Evolutionary conservation across 2,888 invertebrate genomes (phyloP).

Genomic region (Eilema caniola): DNA sequence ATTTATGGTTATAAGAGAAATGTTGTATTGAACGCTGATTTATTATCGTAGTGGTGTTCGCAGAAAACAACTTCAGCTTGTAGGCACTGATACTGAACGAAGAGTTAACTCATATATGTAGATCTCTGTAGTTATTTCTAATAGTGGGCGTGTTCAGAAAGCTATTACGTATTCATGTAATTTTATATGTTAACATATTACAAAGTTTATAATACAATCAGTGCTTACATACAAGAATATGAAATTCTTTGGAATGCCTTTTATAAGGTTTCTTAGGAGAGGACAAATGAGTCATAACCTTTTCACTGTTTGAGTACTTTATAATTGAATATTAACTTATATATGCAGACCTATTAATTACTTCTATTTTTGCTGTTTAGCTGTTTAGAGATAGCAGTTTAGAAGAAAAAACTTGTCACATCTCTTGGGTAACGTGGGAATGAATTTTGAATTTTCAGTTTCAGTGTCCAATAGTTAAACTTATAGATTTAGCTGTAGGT

Average conservation of each 20-base stretch:
- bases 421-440: no score
- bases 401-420: no score
- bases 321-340: neutral
- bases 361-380: no score
- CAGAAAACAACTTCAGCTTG: neutral
- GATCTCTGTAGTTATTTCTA: neutral
- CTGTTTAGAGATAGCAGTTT: no score
- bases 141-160: slow-evolving; percentile 10
- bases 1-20: neutral
- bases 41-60: neutral
- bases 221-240: neutral
- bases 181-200: slow-evolving; percentile 13
- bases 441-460: neutral
- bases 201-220: slow-evolving; percentile 9
- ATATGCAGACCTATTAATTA: no score
- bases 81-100: slow-evolving; percentile 7
- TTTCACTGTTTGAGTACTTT: neutral
- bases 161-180: slow-evolving; percentile 3
- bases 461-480: neutral
- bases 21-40: neutral
- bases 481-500: neutral
- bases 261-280: slow-evolving; percentile 8
- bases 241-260: neutral
- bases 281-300: slow-evolving; percentile 26
- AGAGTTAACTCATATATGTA: neutral